Evolutionary conservation across 2,888 invertebrate species (phyloP).

Genomic region (Limnephilus marmoratus): DNA sequence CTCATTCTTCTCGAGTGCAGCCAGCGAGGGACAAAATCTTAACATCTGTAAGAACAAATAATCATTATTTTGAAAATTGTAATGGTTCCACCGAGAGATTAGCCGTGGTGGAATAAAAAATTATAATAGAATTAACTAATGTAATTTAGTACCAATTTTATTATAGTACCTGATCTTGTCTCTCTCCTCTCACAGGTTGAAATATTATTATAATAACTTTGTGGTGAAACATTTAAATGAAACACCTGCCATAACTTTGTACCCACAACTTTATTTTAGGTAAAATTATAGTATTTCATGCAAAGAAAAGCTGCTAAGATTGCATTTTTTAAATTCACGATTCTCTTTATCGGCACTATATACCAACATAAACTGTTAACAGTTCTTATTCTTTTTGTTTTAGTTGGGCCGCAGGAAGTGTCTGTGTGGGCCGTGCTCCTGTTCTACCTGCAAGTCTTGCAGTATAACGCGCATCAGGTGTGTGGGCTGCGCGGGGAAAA

Average conservation of each 20-base stretch:
- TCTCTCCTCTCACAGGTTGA: too few relatives aligned
- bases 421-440: slow-evolving; percentile 75
- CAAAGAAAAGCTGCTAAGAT: neutral
- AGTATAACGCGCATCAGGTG: slow-evolving; percentile 92
- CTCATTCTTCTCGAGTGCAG: slow-evolving; percentile 77
- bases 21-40: neutral
- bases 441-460: slow-evolving; percentile 84
- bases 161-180: too few relatives aligned
- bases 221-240: too few relatives aligned
- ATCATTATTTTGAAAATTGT: neutral
- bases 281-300: neutral
- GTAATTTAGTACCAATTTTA: neutral
- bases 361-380: neutral
- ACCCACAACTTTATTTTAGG: neutral
- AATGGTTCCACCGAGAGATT: neutral
- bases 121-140: neutral
- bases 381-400: neutral
- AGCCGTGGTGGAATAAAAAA: neutral
- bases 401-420: slow-evolving; percentile 75
- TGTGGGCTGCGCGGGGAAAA: slow-evolving; percentile 79
- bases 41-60: neutral
- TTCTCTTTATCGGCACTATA: neutral
- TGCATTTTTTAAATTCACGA: neutral
- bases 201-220: too few relatives aligned
- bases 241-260: neutral